Base-by-base conservation (phyloP, 2,113 vertebrate species). In the Dasyornis broadbenti region DNA sequence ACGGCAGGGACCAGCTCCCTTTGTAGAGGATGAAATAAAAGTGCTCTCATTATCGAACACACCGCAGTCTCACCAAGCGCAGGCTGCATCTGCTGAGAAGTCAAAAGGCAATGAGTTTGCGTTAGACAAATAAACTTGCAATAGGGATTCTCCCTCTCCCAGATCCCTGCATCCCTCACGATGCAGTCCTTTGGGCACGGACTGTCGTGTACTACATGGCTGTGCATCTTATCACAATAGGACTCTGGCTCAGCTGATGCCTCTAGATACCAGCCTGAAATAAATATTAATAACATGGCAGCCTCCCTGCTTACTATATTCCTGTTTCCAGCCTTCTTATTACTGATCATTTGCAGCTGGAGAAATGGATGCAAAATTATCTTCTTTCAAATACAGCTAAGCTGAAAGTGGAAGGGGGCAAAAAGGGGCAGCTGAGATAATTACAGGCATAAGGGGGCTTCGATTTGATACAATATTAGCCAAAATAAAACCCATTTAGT, bases 341-440 rank as follows among this genome's bases (percentile, higher is more conserved):
- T 84, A n/a, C 26, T 80, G 66, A 56, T 81, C 8, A 33, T 86
- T 77, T 90, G 33, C 26, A 68, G 75, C 82, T 92, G 71, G 44
- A 90, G 39, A 92, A 92, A 71, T 21, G 10, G 47, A 83, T 88
- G 54, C 19, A 56, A 91, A 90, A 78, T 89, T 13, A 60, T 83
- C 30, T 39, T 71, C 23, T 92, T 90, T 80, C 63, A 88, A 82
- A 80, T 54, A 59, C 82, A 35, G 9, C n/a, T 63, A 40, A 22
- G 28, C 27, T 86, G 45, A 63, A 85, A 92, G 63, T 15, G 40
- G 69, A 88, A 83, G 22, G 11, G n/a, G 17, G 22, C 14, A 63
- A 37, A 65, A 87, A 95, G 82, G 44, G 79, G 69, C 59, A 81
- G 47, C 76, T 86, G 52, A 94, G 86, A 83, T 90, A 83, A 86